Conservation (phyloP, 1,140 invertebrate genomes). For the Macrobrachium nipponense region DNA sequence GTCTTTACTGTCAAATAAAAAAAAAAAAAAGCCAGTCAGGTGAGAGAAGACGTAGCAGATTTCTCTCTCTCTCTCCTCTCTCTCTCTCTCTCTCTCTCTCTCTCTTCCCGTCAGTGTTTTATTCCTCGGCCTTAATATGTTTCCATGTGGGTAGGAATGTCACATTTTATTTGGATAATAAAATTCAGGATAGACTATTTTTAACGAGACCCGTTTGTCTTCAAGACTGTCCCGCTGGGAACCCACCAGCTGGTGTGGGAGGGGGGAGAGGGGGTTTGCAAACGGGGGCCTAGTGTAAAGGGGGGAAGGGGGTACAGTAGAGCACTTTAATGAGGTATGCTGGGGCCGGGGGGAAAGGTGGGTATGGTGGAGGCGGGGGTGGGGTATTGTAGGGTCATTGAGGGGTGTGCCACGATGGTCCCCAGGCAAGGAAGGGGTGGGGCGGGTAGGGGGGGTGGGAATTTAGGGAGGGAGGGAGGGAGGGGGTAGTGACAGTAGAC, state of each 20-base stretch:
- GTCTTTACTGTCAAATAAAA: too few species aligned
- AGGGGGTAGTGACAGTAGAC: not conserved
- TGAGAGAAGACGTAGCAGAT: not conserved
- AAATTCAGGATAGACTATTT: conserved; percentile 51
- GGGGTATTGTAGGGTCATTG: too few species aligned
- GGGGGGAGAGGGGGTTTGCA: not conserved
- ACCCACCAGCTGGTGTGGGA: conserved; percentile 1
- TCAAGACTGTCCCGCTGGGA: conserved; percentile 11
- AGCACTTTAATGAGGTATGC: too few species aligned
- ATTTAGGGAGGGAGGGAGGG: not conserved
- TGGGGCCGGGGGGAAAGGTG: not conserved
- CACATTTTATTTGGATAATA: conserved; percentile 50
- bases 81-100: conserved; percentile 2
- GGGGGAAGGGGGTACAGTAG: not conserved
- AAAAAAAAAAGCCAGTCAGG: too few species aligned
- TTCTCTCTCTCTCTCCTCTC: conserved; percentile 14
- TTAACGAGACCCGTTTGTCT: conserved; percentile 48
- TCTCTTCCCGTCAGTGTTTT: not conserved
- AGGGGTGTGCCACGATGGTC: too few species aligned
- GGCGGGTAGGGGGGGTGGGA: not conserved
- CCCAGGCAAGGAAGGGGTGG: not conserved
- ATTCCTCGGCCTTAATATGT: conserved; percentile 29
- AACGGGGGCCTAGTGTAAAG: not conserved
- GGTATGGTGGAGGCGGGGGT: not conserved
- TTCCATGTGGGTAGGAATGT: conserved; percentile 31